Evolutionary conservation across 1,140 invertebrate genomes (phyloP), one percentile per base, ranked within the genome.

Genomic region (Magallana angulata): DNA sequence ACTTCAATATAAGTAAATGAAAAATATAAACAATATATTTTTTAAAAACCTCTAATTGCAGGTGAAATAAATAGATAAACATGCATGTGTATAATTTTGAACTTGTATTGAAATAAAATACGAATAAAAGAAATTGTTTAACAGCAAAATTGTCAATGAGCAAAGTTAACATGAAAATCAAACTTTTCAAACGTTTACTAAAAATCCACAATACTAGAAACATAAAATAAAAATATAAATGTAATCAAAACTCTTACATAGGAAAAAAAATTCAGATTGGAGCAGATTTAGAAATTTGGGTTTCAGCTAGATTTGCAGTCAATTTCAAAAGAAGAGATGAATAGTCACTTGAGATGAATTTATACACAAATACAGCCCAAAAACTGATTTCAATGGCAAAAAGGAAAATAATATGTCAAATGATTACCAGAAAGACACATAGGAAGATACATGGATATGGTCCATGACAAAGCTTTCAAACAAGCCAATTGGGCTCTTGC

Each of bases 401-500:
- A 68, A 48, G 48, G 68, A 76, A 58, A 48, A 48, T 48, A 76
- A 85, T 12, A 7, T 76, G 30, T 11, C n/a, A 24, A 1, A 16
- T 5, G 85, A 85, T 30, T 85, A 87, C 14, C 82, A 89, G 14
- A 89, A 87, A 87, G 85, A 87, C 5, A 24, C 68, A 64, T 87
- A 7, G 85, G 76, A 36, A 16, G 88, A 12, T 3, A 87, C 18
- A 82, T 89, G 30, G 85, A 89, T 68, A 89, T 87, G 18, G 88
- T 87, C 9, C 9, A 58, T 0, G 88, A 89, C 24, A 84, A 48
- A 57, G 71, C 86, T 18, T 89, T 89, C n/a, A 84, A 80, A 62
- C 14, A 81, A 24, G 85, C 88, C 1, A 86, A 84, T 62, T 57
- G 59, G n/a, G 30, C 62, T n/a, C 58, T 86, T 4, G 24, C 80